Evolutionary conservation across 1,140 invertebrate species (phyloP), one percentile per base, ranked within the genome.

Genomic region (Leptestheria dahalacensis): DNA sequence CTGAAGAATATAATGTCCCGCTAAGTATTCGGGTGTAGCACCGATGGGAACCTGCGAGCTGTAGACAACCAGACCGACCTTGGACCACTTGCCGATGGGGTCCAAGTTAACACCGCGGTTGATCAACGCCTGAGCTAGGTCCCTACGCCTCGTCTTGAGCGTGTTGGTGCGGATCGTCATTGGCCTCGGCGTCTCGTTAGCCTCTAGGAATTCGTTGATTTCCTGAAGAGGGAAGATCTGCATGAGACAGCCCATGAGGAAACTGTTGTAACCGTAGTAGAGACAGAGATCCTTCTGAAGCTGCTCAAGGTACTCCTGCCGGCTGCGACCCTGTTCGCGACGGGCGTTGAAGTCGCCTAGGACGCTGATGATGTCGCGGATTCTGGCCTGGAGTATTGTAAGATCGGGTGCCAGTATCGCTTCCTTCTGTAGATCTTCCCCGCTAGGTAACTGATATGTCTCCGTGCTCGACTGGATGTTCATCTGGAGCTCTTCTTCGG

Each of bases 261-360:
- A 99, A 61, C 87, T 81, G 76, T 99, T 99, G 68, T 99, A 99
- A 68, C 87, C 91, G 73, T 97, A 98, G 72, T 96, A 97, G n/a
- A 78, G 76, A 67, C 92, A 97, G 12, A 97, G 75, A 75, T 99
- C 94, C 64, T 80, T 80, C 52, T 78, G 76, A 21, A 98, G 74
- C 9, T 92, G 73, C 1, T 82, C 76, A 1, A 86, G 71, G 68
- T 98, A 98, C 61, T 97, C 92, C 51, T 77, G 74, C 50, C 92
- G 75, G 25, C 82, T 80, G 66, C 83, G 84, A 26, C 81, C 82
- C 24, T 78, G 70, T 69, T 94, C 82, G 61, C 86, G 79, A 55
- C 87, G 74, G 55, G 79, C 82, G 63, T 81, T 88, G 68, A 98
- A 98, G 74, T 98, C 91, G 12, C 83, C 80, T 33, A 99, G 74